These are phyloP conservation scores for Sinonovacula constricta DNA, from an alignment of 1,140 invertebrate genomes.

Conservation along the genomic window DNA sequence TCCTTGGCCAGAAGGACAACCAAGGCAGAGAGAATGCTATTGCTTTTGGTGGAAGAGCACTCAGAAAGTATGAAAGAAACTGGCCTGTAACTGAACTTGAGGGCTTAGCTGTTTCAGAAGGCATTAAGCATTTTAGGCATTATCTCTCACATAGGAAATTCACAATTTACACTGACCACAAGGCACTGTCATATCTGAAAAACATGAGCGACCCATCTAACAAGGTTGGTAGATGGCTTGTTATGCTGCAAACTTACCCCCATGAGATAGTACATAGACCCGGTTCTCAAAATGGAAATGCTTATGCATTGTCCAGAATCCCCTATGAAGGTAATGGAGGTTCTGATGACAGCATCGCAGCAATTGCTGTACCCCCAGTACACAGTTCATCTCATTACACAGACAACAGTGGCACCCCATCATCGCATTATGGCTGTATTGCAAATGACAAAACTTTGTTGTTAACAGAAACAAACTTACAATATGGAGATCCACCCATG, in stretches of 20 bases:
- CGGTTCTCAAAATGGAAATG: slow-evolving; percentile 1
- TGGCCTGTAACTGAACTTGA: slow-evolving; percentile 45
- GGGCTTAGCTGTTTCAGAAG: too few species aligned
- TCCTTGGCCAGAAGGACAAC: slow-evolving; percentile 46
- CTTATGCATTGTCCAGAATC: slow-evolving; percentile 14
- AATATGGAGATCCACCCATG: too few species aligned
- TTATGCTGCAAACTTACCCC: slow-evolving; percentile 27
- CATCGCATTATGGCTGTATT: too few species aligned
- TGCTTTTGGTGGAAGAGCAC: slow-evolving; percentile 51
- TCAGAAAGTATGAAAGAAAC: slow-evolving; percentile 30
- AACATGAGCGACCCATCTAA: slow-evolving; percentile 3
- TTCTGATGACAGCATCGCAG: too few species aligned
- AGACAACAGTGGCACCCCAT: too few species aligned
- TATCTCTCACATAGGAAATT: slow-evolving; percentile 39
- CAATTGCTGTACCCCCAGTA: too few species aligned
- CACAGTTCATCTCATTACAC: too few species aligned
- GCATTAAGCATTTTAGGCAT: slow-evolving; percentile 13
- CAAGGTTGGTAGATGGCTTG: slow-evolving; percentile 30
- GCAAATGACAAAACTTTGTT: not conserved
- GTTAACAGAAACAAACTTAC: too few species aligned
- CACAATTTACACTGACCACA: slow-evolving; percentile 37
- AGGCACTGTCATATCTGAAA: slow-evolving; percentile 28
- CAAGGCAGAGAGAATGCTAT: slow-evolving; percentile 41
- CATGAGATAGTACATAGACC: slow-evolving; percentile 16
- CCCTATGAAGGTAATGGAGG: too few species aligned